phyloP scores from a whole-genome alignment of 2,113 vertebrate species.

The Cyphomyrus plagiostoma region DNA sequence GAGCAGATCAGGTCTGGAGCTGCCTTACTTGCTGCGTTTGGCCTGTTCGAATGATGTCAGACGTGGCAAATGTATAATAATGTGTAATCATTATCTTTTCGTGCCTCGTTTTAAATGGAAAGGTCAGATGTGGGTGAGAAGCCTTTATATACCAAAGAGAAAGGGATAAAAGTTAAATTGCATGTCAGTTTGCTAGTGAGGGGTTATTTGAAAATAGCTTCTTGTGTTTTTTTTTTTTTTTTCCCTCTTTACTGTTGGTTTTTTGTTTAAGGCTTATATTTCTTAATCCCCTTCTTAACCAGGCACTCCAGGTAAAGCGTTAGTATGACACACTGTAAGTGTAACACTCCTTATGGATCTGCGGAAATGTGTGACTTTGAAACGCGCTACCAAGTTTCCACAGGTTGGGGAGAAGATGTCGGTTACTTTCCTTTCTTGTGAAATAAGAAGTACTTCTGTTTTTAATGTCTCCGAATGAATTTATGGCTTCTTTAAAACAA shows the following conservation, averaged over 20 bases:
- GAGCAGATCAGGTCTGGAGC: slow-evolving; percentile 35
- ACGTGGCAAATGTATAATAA: not conserved
- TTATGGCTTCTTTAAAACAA: not conserved
- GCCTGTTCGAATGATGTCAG: not conserved
- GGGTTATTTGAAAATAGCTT: slow-evolving; percentile 7
- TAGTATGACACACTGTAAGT: not conserved
- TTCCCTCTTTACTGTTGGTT: not conserved
- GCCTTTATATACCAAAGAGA: not conserved
- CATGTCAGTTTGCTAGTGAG: not conserved
- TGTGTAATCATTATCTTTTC: not conserved
- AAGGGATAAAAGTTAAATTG: not conserved
- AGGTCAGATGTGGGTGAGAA: not conserved
- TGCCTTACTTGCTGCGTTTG: not conserved
- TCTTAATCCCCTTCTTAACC: not conserved
- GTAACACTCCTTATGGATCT: not conserved
- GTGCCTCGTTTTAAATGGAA: not conserved
- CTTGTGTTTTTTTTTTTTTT: not conserved
- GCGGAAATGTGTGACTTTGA: not conserved
- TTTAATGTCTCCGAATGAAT: not conserved
- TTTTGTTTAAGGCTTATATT: not conserved
- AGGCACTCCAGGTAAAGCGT: not conserved
- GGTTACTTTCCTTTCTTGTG: not conserved
- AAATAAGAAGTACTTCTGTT: not conserved
- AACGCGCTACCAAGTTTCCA: not conserved
- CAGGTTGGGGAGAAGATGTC: not conserved